phyloP scores from a whole-genome alignment of 2,113 vertebrate species.

The Eudyptes chrysolophus region DNA sequence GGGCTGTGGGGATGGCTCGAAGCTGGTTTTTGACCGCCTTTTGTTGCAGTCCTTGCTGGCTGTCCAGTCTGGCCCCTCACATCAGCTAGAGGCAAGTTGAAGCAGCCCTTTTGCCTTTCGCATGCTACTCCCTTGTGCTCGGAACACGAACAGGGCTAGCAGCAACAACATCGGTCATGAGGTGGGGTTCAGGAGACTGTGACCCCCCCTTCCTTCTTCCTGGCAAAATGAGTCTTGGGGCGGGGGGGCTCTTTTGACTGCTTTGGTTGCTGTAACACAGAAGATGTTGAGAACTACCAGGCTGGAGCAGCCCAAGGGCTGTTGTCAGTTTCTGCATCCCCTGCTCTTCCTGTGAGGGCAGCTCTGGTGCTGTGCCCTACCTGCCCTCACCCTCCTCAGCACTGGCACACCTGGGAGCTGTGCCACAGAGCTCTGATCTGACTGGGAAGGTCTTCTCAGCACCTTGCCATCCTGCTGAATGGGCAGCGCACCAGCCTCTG shows the following conservation, averaged over 20 bases:
- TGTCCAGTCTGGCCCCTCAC: neutral
- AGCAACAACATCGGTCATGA: neutral
- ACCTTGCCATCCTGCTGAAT: neutral
- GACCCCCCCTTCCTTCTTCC: neutral
- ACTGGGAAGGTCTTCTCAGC: neutral
- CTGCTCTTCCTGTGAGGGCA: neutral
- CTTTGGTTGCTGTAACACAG: neutral
- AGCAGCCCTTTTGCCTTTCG: neutral
- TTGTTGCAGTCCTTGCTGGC: neutral
- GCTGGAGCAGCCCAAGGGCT: neutral
- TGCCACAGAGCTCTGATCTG: neutral
- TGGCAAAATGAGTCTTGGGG: neutral
- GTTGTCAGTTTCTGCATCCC: rapidly evolving
- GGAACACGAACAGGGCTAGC: neutral
- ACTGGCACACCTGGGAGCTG: rapidly evolving
- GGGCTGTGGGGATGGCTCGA: neutral
- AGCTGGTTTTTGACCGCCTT: neutral
- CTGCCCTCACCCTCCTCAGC: neutral
- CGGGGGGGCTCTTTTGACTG: neutral
- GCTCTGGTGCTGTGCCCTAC: neutral
- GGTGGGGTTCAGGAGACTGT: neutral
- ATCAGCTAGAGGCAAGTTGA: neutral
- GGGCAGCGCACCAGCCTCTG: neutral
- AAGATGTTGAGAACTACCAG: neutral
- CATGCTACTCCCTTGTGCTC: rapidly evolving